These are phyloP conservation scores for Lycopodina hypogea DNA, from an alignment of 37 sponge, comb jelly and placozoan genomes.

Conservation along the genomic window DNA sequence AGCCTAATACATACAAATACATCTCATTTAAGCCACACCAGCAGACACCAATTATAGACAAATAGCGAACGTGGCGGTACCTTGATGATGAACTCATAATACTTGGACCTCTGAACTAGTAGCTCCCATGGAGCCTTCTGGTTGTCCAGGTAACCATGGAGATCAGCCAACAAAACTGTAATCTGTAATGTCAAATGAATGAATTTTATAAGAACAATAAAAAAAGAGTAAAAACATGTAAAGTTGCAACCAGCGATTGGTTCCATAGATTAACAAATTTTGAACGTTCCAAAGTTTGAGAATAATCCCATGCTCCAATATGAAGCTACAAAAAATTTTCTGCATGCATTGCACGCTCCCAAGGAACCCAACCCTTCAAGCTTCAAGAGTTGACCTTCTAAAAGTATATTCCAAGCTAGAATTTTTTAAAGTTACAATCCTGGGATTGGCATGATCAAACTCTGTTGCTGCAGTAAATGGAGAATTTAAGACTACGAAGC, in stretches of 20 bases:
- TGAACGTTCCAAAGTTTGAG: too few relatives aligned
- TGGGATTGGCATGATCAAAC: too few relatives aligned
- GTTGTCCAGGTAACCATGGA: conserved; percentile 96
- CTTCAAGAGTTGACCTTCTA: too few relatives aligned
- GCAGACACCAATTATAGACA: neutral
- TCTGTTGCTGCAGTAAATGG: too few relatives aligned
- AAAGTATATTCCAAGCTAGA: too few relatives aligned
- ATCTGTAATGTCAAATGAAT: conserved; percentile 46
- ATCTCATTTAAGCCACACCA: neutral
- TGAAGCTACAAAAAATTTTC: too few relatives aligned
- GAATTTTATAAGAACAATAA: neutral
- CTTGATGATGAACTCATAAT: conserved; percentile 92
- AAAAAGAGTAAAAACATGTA: conserved; percentile 4
- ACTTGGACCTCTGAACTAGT: conserved; percentile 72
- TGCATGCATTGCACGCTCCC: too few relatives aligned
- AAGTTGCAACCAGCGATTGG: too few relatives aligned
- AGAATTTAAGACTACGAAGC: too few relatives aligned
- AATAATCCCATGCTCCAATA: too few relatives aligned
- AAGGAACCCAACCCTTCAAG: too few relatives aligned
- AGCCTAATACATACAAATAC: conserved; percentile 30
- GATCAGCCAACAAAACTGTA: conserved; percentile 89
- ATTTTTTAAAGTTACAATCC: too few relatives aligned
- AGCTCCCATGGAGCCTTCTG: conserved; percentile 96
- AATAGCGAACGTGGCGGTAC: neutral
- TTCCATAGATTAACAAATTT: neutral